These are phyloP conservation scores for Hyposoter dolosus DNA, from an alignment of 2,888 invertebrate genomes.

Conservation along the genomic window DNA sequence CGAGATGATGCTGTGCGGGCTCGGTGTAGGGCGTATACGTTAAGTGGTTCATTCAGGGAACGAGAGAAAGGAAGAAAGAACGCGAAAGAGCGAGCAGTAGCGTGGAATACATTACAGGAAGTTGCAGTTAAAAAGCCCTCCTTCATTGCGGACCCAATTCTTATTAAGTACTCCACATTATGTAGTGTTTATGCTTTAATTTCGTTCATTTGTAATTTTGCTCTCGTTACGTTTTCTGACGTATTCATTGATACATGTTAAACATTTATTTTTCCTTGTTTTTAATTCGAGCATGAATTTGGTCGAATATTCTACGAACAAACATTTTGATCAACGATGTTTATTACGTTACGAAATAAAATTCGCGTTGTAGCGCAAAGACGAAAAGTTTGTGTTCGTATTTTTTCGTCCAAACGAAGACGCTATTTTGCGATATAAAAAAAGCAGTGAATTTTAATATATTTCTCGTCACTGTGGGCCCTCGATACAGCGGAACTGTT, in stretches of 20 bases:
- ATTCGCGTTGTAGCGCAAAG: no score
- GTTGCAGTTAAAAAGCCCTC: slow-evolving; percentile 81
- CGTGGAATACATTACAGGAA: slow-evolving; percentile 82
- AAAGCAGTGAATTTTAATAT: not conserved
- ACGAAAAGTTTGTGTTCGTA: not conserved
- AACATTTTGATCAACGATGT: not conserved
- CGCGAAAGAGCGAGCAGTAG: slow-evolving; percentile 63
- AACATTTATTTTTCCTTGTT: not conserved
- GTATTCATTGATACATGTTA: slow-evolving; percentile 22
- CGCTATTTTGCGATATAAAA: not conserved
- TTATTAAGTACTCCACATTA: slow-evolving; percentile 55
- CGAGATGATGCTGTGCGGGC: slow-evolving; percentile 48
- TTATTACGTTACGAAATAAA: no score
- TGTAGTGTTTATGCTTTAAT: slow-evolving; percentile 45
- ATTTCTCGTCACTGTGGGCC: no score
- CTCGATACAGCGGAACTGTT: no score
- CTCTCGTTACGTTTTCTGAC: slow-evolving; percentile 38
- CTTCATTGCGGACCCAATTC: slow-evolving; percentile 67
- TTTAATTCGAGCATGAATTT: not conserved
- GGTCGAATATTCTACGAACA: not conserved
- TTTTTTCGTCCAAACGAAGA: not conserved
- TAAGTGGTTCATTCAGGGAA: slow-evolving; percentile 81
- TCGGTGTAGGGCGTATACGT: slow-evolving; percentile 75
- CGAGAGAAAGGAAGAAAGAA: slow-evolving; percentile 51
- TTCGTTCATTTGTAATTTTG: slow-evolving; percentile 37